phyloP scores from a whole-genome alignment of 2,797 vertebrate genomes.

The Lagodon rhomboides region DNA sequence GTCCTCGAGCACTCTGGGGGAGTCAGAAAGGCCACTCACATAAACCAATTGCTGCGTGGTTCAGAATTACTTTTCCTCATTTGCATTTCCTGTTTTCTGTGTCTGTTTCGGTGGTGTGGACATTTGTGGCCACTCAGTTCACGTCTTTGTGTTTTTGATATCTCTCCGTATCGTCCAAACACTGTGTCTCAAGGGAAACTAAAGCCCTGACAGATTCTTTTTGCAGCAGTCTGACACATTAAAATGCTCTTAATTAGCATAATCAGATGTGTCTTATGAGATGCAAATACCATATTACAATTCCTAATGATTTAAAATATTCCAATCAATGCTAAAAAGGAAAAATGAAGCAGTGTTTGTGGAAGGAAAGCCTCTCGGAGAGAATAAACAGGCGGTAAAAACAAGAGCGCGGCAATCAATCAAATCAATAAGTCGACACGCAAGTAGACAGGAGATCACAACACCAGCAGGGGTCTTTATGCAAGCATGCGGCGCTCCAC shows the following conservation, averaged over 20 bases:
- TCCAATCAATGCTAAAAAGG: slow-evolving; percentile 12
- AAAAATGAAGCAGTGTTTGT: neutral
- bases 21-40: slow-evolving; percentile 21
- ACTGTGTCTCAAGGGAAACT: neutral
- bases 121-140: slow-evolving; percentile 13
- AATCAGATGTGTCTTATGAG: slow-evolving; percentile 29
- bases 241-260: slow-evolving; percentile 15
- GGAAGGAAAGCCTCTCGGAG: neutral
- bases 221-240: neutral
- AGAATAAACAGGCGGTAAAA: slow-evolving; percentile 20
- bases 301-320: slow-evolving; percentile 23
- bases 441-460: slow-evolving; percentile 12
- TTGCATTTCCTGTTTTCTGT: slow-evolving; percentile 25
- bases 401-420: slow-evolving; percentile 22
- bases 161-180: neutral
- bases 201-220: neutral
- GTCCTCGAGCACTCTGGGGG: neutral
- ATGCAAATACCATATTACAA: slow-evolving; percentile 8
- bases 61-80: slow-evolving; percentile 17
- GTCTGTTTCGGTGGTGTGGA: neutral
- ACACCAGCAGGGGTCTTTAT: slow-evolving; percentile 10
- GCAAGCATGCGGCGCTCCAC: neutral
- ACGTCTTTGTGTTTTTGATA: slow-evolving; percentile 14
- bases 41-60: slow-evolving; percentile 13
- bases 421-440: slow-evolving; percentile 3